Percentiles rank a stretch among this genome's conserved stretches.
phyloP scores from a whole-genome alignment of 1,140 invertebrate genomes.

The Orius laevigatus region DNA sequence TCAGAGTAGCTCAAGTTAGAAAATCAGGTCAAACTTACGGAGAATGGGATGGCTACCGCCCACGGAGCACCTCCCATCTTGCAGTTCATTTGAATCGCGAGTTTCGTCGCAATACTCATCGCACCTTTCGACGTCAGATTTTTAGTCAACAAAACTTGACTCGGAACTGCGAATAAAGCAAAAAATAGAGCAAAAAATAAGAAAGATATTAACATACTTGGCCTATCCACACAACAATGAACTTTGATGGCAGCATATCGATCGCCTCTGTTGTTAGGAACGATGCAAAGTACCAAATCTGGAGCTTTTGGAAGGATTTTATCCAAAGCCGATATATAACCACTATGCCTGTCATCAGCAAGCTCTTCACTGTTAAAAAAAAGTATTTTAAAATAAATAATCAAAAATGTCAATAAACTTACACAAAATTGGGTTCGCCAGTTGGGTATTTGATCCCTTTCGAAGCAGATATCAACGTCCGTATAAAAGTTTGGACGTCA shows the following conservation, averaged over 20 bases:
- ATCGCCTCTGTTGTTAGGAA: constrained; percentile 51
- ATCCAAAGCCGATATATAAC: constrained; percentile 35
- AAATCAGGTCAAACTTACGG: constrained; percentile 3
- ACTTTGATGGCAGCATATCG: constrained; percentile 72
- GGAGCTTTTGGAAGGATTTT: constrained; percentile 34
- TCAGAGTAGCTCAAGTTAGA: background rate
- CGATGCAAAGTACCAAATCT: constrained; percentile 45
- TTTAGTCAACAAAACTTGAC: constrained; percentile 51
- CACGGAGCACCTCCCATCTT: constrained; percentile 81
- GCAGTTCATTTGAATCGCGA: constrained; percentile 70
- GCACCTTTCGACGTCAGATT: constrained; percentile 38
- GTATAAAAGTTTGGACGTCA: background rate
- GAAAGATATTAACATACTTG: constrained; percentile 18
- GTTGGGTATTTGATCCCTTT: no score
- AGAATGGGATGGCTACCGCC: constrained; percentile 49
- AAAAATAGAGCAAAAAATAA: background rate
- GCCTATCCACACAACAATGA: constrained; percentile 58
- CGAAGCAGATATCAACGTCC: no score
- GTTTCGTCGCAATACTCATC: constrained; percentile 69
- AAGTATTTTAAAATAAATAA: no score
- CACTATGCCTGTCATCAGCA: constrained; percentile 21
- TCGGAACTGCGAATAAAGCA: constrained; percentile 32
- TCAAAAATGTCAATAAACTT: no score
- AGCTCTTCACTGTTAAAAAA: constrained; percentile 10
- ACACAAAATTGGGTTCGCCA: no score